Base-by-base conservation (phyloP, 2,113 vertebrate species). In the Grallaria varia region DNA sequence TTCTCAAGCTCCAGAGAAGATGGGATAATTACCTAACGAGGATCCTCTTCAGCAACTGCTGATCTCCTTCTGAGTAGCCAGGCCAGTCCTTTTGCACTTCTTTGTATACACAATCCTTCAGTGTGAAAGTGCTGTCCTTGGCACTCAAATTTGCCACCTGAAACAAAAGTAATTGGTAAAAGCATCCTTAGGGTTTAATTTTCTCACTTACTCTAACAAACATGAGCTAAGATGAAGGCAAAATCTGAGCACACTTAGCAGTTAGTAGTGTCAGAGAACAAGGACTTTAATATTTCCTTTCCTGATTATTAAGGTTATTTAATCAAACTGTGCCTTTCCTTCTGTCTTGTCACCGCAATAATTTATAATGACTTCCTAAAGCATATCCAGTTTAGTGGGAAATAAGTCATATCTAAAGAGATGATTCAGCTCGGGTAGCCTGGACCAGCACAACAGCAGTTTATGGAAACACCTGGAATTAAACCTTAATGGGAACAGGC, bases 51-150 rank as follows among this genome's bases (percentile, higher is more conserved):
- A 99, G 97, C 93, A 99, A 97, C 95, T 99, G 99, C 95, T 99
- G 99, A 95, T 99, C 99, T 59, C 99, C 98, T 89, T 99, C 99
- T 0, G 98, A 99, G 97, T 99, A 99, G 92, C 99, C 99, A 4
- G 99, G 99, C 99, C 99, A 99, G 94, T 99, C 99, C 95, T 98
- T 99, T 97, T 99, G 99, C 88, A 99, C 97, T 4, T 99, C 99
- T 71, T 99, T 99, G 98, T 99, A 99, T 35, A 99, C 96, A 92
- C 97, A 96, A 78, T 99, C 99, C 96, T 99, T 99, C 96, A 99
- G 98, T 1, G 99, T 99, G 97, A 98, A 99, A 16, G 99, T 99
- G 97, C 98, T 98, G 83, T 99, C 99, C 97, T 97, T 99, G 97
- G 98, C 97, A 79, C 98, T 99, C 94, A 99, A 73, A 22, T 98